phyloP scores from a whole-genome alignment of 2,113 vertebrate species.

The Ondatra zibethicus region DNA sequence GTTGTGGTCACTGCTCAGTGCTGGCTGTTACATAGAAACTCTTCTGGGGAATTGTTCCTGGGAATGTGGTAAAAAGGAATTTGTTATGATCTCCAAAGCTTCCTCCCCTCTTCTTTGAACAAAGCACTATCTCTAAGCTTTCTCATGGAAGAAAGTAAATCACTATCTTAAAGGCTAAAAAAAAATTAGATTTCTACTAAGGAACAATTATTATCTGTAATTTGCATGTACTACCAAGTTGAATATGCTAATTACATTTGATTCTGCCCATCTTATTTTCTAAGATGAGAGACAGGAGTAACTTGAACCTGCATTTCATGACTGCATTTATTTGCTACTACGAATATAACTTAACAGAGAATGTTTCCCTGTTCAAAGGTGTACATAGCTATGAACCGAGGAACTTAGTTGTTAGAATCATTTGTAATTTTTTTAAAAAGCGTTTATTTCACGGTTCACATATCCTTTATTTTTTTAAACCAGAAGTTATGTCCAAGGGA shows the following conservation, averaged over 20 bases:
- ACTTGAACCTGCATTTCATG: background rate
- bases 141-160: background rate
- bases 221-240: background rate
- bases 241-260: background rate
- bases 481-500: background rate
- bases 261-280: background rate
- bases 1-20: background rate
- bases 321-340: background rate
- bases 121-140: accelerated
- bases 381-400: background rate
- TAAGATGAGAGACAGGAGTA: background rate
- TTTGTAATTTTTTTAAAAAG: background rate
- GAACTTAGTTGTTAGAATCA: accelerated
- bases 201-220: background rate
- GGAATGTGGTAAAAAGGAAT: background rate
- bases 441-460: background rate
- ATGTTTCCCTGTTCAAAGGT: background rate
- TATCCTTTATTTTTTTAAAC: background rate
- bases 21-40: accelerated
- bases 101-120: background rate
- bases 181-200: background rate
- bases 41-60: background rate
- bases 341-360: background rate
- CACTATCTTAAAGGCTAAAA: background rate
- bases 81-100: background rate